These are phyloP conservation scores for Forficula auricularia DNA, from an alignment of 1,140 invertebrate species.

Conservation along the genomic window DNA sequence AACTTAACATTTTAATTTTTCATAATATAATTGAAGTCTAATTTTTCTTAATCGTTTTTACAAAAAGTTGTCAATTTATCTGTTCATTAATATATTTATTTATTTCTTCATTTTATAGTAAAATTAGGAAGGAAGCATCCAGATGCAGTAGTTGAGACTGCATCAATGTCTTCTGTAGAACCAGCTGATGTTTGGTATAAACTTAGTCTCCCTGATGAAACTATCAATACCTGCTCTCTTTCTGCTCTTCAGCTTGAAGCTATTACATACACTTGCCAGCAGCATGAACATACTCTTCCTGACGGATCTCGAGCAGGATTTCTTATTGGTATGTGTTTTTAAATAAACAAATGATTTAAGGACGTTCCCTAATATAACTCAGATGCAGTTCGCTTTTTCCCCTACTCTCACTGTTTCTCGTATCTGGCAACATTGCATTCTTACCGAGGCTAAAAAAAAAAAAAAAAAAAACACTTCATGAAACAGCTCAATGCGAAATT, in stretches of 20 bases:
- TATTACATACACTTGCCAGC: constrained; percentile 89
- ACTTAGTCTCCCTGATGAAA: constrained; percentile 65
- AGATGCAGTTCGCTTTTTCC: not conserved
- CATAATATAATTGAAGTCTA: not conserved
- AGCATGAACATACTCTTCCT: constrained; percentile 81
- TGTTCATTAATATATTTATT: not conserved
- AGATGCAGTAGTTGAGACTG: constrained; percentile 98
- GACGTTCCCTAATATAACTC: not conserved
- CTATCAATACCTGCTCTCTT: constrained; percentile 66
- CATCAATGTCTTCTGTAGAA: constrained; percentile 88
- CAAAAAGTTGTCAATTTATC: too few relatives aligned
- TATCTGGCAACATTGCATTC: too few relatives aligned
- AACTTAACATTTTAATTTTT: not conserved
- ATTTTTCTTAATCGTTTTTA: too few relatives aligned
- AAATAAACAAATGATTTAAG: too few relatives aligned
- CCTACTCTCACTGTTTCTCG: not conserved
- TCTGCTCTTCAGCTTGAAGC: constrained; percentile 95
- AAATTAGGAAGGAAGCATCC: constrained; percentile 92
- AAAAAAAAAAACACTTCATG: too few relatives aligned
- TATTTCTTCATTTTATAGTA: constrained; percentile 34
- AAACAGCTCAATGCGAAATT: too few relatives aligned
- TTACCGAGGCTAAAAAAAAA: too few relatives aligned
- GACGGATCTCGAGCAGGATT: constrained; percentile 87
- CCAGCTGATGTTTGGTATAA: constrained; percentile 88
- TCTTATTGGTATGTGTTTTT: constrained; percentile 68